Evolutionary conservation across 1,140 invertebrate species (phyloP).

Genomic region (Aphelinus certus): DNA sequence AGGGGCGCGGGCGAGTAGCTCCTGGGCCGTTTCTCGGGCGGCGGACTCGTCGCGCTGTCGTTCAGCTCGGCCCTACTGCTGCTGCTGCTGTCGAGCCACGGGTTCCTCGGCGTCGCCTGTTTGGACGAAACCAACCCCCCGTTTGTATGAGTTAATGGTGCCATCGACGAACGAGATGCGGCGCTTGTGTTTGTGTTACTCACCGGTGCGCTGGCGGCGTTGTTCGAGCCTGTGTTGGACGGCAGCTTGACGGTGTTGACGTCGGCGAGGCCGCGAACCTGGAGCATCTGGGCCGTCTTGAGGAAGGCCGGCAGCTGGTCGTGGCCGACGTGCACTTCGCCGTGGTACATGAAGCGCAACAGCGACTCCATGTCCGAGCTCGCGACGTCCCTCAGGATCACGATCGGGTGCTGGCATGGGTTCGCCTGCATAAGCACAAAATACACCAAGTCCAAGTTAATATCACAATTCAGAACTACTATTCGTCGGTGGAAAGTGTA

Average conservation of each 20-base stretch:
- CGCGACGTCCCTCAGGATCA: conserved; percentile 88
- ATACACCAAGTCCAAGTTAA: too few species aligned
- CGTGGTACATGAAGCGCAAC: conserved; percentile 94
- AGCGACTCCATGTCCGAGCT: conserved; percentile 90
- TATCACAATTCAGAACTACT: too few species aligned
- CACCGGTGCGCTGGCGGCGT: conserved; percentile 61
- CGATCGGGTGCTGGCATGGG: conserved; percentile 93
- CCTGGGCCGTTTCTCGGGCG: conserved; percentile 68
- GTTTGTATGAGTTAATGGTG: too few species aligned
- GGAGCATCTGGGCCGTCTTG: conserved; percentile 89
- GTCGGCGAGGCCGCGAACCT: conserved; percentile 89
- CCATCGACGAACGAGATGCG: background rate
- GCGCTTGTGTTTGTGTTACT: conserved; percentile 36
- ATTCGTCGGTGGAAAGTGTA: too few species aligned
- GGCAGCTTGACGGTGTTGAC: conserved; percentile 68
- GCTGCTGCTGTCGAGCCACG: conserved; percentile 65
- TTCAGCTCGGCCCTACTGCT: conserved; percentile 62
- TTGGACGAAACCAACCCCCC: background rate
- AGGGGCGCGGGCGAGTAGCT: conserved; percentile 67
- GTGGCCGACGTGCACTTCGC: conserved; percentile 91
- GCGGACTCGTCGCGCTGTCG: conserved; percentile 62
- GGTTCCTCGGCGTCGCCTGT: conserved; percentile 63
- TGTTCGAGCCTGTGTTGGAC: conserved; percentile 54
- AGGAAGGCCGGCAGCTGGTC: conserved; percentile 89
- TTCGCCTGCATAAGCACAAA: conserved; percentile 72